Evolutionary conservation across 2,797 vertebrate species (phyloP).

Genomic region (Rhodeus uyekii): DNA sequence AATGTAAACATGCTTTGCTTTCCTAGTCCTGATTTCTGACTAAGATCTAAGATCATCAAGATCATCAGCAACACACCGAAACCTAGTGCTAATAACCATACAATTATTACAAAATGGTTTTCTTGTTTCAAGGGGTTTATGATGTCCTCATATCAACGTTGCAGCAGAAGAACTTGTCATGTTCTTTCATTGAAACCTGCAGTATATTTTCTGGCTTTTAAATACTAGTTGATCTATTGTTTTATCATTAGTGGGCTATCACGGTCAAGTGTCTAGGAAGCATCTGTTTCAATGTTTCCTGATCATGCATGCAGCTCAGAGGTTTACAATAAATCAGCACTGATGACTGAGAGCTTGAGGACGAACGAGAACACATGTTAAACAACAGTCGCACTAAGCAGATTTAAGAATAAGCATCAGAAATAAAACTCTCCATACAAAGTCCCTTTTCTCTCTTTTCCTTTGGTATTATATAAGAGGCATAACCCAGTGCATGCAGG

Average conservation of each 20-base stretch:
- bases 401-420: conserved; percentile 48
- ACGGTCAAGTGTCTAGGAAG: background rate
- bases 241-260: too few species aligned
- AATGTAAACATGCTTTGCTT: background rate
- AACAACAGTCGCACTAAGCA: conserved; percentile 35
- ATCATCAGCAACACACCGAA: background rate
- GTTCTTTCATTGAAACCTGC: background rate
- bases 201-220: background rate
- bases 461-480: conserved; percentile 47
- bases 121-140: conserved; percentile 4
- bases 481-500: conserved; percentile 30
- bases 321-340: background rate
- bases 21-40: background rate
- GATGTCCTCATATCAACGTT: background rate
- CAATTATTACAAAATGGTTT: background rate
- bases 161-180: background rate
- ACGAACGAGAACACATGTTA: background rate
- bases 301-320: background rate
- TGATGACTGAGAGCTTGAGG: background rate
- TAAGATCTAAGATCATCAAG: background rate
- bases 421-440: background rate
- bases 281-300: background rate
- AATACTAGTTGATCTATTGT: background rate
- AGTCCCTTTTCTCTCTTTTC: conserved; percentile 17
- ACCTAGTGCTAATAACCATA: background rate